Evolutionary conservation across 2,888 invertebrate genomes (phyloP), one percentile per base, ranked within the genome.

Genomic region (Carcina quercana): DNA sequence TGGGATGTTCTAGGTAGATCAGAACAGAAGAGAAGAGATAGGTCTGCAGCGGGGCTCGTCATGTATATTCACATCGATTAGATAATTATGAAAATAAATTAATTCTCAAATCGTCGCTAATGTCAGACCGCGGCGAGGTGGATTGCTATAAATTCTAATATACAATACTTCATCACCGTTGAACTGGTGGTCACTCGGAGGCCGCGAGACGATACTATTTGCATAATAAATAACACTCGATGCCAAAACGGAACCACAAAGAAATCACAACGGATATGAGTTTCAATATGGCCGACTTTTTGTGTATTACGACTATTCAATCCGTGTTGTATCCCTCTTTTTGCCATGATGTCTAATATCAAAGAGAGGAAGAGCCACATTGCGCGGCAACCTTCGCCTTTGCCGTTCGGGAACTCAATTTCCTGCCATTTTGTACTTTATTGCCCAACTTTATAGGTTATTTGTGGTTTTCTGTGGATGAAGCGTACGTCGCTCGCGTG

Each of bases 311-410:
- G 42, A 43, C 40, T 43, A 47, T 49, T 48, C 40, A 40, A 47
- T 43, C 32, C 39, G 43, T 42, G 42, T 43, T 48, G 42, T 47
- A 28, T 42, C 37, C 31, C 38, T 37, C 28, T 36, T 38, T 44
- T 42, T 42, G 42, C 47, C 45, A 48, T 42, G 45, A 47, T 43
- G 45, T 47, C 37, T 51, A 45, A 54, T 54, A 49, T 51, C 42
- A 42, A 42, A 43, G 34, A 38, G 39, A 38, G 36, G 32, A 37
- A 45, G 35, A 21, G 19, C 27, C 24, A 30, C 37, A 33, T 25
- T 24, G 28, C 2, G 11, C 21, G 17, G 13, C 33, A 29, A 25
- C 15, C 11, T 21, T 8, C 7, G 13, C n/a, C 24, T 14, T 24
- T 26, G 29, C 33, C 14, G 8, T 8, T 26, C 24, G 22, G 25